These are phyloP conservation scores for Synanthedon myopaeformis DNA, from an alignment of 2,888 invertebrate genomes.

Conservation along the genomic window DNA sequence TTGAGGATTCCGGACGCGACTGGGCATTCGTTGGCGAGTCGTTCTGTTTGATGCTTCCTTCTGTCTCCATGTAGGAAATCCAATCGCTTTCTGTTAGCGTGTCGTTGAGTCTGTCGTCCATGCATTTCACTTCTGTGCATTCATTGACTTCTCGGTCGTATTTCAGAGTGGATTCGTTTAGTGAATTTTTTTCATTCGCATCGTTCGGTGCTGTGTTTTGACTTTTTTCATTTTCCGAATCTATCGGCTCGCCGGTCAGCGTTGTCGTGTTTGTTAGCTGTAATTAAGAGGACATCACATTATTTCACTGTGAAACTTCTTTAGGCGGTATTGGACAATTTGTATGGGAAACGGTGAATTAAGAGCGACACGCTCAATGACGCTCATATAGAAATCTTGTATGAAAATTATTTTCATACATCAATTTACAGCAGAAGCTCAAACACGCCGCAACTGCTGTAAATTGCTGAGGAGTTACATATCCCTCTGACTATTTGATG, in stretches of 20 bases:
- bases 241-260: constrained; percentile 37
- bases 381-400: too few relatives aligned
- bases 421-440: too few relatives aligned
- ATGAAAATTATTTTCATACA: too few relatives aligned
- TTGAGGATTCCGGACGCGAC: neutral
- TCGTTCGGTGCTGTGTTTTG: neutral
- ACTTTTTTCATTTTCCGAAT: constrained; percentile 31
- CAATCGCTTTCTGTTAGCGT: neutral
- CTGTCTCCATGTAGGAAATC: neutral
- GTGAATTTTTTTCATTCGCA: neutral
- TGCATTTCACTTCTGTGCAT: neutral
- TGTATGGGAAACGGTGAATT: too few relatives aligned
- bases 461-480: too few relatives aligned
- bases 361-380: too few relatives aligned
- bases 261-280: constrained; percentile 48
- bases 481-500: too few relatives aligned
- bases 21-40: neutral
- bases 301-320: too few relatives aligned
- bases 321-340: too few relatives aligned
- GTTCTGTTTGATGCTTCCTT: neutral
- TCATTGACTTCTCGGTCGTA: neutral
- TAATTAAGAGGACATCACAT: constrained; percentile 5
- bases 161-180: neutral
- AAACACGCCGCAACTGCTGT: too few relatives aligned
- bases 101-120: neutral